These are phyloP conservation scores for Sylvia atricapilla DNA, from an alignment of 2,113 vertebrate species.

Conservation along the genomic window DNA sequence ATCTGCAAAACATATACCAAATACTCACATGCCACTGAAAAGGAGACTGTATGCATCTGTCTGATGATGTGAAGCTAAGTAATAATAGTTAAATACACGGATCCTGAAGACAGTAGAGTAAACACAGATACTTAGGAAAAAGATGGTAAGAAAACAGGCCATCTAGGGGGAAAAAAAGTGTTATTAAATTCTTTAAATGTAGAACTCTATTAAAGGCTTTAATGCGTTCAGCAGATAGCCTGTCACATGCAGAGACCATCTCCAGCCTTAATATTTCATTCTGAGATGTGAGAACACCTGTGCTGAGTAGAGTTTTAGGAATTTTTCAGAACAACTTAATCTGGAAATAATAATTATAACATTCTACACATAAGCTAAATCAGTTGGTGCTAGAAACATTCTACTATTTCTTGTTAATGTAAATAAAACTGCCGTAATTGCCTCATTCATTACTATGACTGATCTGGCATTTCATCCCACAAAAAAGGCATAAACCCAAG, in stretches of 20 bases:
- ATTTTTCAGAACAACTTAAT: background rate
- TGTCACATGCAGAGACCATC: background rate
- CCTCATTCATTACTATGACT: background rate
- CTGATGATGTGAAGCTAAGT: slow-evolving; percentile 93
- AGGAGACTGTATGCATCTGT: slow-evolving; percentile 95
- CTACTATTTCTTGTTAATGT: background rate
- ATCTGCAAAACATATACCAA: background rate
- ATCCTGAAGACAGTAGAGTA: slow-evolving; percentile 95
- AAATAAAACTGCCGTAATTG: background rate
- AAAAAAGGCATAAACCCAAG: background rate
- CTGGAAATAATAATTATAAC: background rate
- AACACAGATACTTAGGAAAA: slow-evolving; percentile 92
- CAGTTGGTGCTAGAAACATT: background rate
- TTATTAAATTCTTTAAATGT: background rate
- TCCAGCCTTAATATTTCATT: background rate
- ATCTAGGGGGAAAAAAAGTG: slow-evolving; percentile 71
- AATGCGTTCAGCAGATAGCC: background rate
- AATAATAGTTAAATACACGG: slow-evolving; percentile 92
- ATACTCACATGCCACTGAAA: slow-evolving; percentile 93
- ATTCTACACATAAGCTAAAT: background rate
- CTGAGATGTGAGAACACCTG: background rate
- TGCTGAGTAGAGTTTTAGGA: background rate
- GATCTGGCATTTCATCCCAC: background rate
- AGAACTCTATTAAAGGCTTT: background rate
- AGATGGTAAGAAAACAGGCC: slow-evolving; percentile 90